Evolutionary conservation across 2,888 invertebrate genomes (phyloP), one percentile per base, ranked within the genome.

Genomic region (Alloscopus bannaensis): DNA sequence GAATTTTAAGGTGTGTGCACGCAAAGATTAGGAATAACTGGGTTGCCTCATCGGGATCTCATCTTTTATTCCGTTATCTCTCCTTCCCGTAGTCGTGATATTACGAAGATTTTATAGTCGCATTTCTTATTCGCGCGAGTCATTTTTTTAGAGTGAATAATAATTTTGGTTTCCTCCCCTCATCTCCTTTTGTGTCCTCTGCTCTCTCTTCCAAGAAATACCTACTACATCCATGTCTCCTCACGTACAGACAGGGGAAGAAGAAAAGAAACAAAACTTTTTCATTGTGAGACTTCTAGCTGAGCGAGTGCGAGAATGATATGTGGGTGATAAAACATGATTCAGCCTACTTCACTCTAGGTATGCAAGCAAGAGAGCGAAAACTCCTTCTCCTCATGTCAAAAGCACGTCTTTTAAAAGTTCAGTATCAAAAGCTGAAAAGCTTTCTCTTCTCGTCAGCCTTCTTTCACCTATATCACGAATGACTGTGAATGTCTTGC

Each of bases 321-420:
- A 60, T 70, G 47, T 47, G 47, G 45, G 60, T 31, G 70, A 70
- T 70, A 70, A 47, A 26, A 29, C 70, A 47, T 28, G 60, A 60
- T 59, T 24, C 31, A 31, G 24, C 47, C 50, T 47, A 68, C 24
- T 20, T 22, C 6, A 2, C 40, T 13, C 22, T 42, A 20, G 29
- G 22, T 22, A 45, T 52, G 4, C 52, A 52, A 20, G 22, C n/a
- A n/a, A n/a, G n/a, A n/a, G n/a, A 16, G 52, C 4, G 3, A 22
- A 22, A 52, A 52, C 52, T 52, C 6, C 68, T 26, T 28, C 55
- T 68, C 55, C 57, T 68, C 55, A 59, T 70, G 59, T 70, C 70
- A 70, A 29, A 59, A 28, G 18, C 47, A 47, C 22, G 59, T 45
- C 59, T 45, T 55, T 57, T 69, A 20, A 69, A 45, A 47, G 31